These are phyloP conservation scores for Geotria australis DNA, from an alignment of 2,797 vertebrate species.

Conservation along the genomic window DNA sequence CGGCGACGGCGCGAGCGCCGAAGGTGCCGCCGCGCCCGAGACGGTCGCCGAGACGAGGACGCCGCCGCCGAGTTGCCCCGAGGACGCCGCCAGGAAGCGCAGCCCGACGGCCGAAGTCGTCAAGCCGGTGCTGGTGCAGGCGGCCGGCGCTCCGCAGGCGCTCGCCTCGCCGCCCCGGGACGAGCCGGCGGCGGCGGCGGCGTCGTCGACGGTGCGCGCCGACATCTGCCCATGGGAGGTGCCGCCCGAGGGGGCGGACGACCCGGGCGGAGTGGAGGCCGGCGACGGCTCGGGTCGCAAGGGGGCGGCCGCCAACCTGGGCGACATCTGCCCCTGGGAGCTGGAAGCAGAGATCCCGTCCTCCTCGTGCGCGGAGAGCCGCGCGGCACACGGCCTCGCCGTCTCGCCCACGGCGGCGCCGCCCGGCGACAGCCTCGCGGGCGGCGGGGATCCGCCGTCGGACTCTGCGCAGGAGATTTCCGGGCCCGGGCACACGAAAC, in stretches of 20 bases:
- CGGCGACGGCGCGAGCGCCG: conserved; percentile 8
- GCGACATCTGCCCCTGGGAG: conserved; percentile 20
- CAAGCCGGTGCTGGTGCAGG: background rate
- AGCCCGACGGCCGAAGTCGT: background rate
- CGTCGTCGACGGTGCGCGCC: conserved; percentile 4
- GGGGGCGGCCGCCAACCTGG: background rate
- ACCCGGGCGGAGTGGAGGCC: background rate
- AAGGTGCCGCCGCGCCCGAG: conserved; percentile 2
- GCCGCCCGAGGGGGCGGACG: background rate
- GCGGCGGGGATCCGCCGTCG: too few species aligned
- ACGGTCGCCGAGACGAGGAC: background rate
- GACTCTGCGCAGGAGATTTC: too few species aligned
- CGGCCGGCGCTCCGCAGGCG: background rate
- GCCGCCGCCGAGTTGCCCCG: too few species aligned
- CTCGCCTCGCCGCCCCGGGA: background rate
- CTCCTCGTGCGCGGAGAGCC: background rate
- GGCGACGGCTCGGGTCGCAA: background rate
- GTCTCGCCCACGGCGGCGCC: too few species aligned
- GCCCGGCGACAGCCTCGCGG: too few species aligned
- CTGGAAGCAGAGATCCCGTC: conserved; percentile 2
- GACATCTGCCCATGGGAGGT: background rate
- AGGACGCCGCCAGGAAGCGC: too few species aligned
- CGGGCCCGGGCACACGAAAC: too few species aligned
- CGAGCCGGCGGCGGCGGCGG: conserved; percentile 4
- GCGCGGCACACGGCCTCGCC: too few species aligned